A percentile compares a stretch with the other conserved stretches of the same genome.
Conservation (phyloP, 2,888 invertebrate species). For the Dione vanillae region DNA sequence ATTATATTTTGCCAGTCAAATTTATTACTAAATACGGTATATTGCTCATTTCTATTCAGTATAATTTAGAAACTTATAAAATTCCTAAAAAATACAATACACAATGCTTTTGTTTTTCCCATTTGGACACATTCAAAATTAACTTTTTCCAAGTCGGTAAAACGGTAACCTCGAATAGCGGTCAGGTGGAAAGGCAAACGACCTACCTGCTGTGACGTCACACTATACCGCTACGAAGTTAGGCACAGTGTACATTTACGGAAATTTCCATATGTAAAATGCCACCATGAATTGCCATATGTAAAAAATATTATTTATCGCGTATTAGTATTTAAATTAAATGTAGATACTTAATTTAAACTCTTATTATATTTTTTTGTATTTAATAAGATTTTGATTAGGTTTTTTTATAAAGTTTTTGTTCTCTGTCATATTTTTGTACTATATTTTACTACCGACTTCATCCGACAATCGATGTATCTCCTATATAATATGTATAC, state of each 20-base stretch:
- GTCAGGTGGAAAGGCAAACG: slow-evolving; percentile 42
- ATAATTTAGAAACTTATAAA: no score
- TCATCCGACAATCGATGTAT: no score
- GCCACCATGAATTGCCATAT: not conserved
- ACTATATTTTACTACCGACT: no score
- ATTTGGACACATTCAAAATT: not conserved
- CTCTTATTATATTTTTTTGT: not conserved
- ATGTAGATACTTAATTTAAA: not conserved
- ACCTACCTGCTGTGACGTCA: slow-evolving; percentile 39
- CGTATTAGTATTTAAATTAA: not conserved
- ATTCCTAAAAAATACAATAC: no score
- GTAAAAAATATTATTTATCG: not conserved
- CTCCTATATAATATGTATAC: no score
- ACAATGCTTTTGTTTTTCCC: not conserved
- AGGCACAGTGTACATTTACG: slow-evolving; percentile 22
- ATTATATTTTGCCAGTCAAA: no score
- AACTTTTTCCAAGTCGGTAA: slow-evolving; percentile 2
- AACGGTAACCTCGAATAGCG: slow-evolving; percentile 35
- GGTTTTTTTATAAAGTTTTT: no score
- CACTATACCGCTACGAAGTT: slow-evolving; percentile 35
- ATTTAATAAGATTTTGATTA: no score
- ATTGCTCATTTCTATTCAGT: no score
- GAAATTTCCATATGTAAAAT: not conserved
- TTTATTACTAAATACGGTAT: no score
- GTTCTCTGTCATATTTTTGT: no score